Percentiles rank a stretch among this genome's conserved stretches.
Conservation (phyloP, 2,797 vertebrate genomes). For the Decapterus maruadsi region DNA sequence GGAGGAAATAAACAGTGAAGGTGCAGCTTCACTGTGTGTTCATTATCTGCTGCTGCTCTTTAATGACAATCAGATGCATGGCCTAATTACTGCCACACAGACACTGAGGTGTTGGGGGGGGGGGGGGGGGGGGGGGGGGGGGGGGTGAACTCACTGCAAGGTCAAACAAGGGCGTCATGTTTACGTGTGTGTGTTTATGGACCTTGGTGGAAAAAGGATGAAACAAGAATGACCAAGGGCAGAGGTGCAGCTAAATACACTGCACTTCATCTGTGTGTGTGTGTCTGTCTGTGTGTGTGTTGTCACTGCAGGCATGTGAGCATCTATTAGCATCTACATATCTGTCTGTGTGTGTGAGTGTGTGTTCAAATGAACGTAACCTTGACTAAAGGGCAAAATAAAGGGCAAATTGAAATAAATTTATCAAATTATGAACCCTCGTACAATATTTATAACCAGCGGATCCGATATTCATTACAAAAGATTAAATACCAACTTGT, state of each 20-base stretch:
- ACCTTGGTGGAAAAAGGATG: constrained; percentile 30
- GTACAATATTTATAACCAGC: constrained; percentile 74
- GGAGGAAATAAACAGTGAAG: constrained; percentile 34
- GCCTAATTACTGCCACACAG: constrained; percentile 88
- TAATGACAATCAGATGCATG: constrained; percentile 97
- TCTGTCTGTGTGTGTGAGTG: constrained; percentile 18
- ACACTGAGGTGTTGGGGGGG: not conserved
- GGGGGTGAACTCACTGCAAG: constrained; percentile 37
- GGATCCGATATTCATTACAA: constrained; percentile 69
- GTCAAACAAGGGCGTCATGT: constrained; percentile 62
- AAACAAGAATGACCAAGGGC: constrained; percentile 51
- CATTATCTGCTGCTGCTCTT: constrained; percentile 93
- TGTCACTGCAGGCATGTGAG: constrained; percentile 17
- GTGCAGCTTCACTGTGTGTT: constrained; percentile 70
- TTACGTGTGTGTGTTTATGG: constrained; percentile 48
- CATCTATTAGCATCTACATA: not conserved
- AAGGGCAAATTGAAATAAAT: constrained; percentile 76
- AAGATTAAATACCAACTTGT: constrained; percentile 76
- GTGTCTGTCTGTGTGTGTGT: constrained; percentile 17
- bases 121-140: not conserved
- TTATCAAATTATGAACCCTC: constrained; percentile 68
- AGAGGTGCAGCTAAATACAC: constrained; percentile 47
- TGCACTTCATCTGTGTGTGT: constrained; percentile 17
- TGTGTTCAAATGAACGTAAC: constrained; percentile 60
- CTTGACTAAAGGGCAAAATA: constrained; percentile 78